phyloP scores from a whole-genome alignment of 2,797 vertebrate species.

The Takifugu rubripes region DNA sequence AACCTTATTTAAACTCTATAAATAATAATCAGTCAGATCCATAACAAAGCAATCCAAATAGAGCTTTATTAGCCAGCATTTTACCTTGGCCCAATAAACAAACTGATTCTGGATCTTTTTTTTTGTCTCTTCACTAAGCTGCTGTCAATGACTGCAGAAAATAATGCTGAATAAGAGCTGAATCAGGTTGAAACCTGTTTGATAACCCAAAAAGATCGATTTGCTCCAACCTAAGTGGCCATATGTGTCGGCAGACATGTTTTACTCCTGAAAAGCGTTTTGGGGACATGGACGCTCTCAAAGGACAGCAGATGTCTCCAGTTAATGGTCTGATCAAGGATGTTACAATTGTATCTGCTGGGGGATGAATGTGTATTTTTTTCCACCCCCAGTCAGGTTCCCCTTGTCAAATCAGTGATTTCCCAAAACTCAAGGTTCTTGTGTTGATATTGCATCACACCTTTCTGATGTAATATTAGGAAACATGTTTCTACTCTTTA shows the following conservation, averaged over 20 bases:
- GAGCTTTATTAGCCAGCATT: no score
- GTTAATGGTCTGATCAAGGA: slow-evolving; percentile 13
- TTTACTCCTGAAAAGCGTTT: slow-evolving; percentile 1
- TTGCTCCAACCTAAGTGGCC: no score
- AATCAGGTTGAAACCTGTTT: slow-evolving; percentile 18
- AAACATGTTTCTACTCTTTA: slow-evolving; percentile 15
- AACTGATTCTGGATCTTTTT: neutral
- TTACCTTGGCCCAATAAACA: neutral
- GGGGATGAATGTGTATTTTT: neutral
- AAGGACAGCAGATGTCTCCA: neutral
- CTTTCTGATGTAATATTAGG: slow-evolving; percentile 5
- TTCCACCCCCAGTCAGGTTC: slow-evolving; percentile 11
- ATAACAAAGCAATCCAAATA: no score
- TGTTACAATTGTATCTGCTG: slow-evolving; percentile 4
- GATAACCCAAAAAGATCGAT: slow-evolving; percentile 24
- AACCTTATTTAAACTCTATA: no score
- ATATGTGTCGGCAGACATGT: neutral
- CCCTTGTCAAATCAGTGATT: slow-evolving; percentile 8
- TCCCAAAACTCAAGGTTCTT: neutral
- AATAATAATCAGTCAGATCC: no score
- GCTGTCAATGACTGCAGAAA: no score
- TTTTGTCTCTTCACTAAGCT: slow-evolving; percentile 14
- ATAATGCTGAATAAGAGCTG: no score
- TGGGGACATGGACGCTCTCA: neutral
- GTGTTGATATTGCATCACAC: neutral